phyloP scores from a whole-genome alignment of 2,113 vertebrate genomes.

The Potamarius usumacintae region DNA sequence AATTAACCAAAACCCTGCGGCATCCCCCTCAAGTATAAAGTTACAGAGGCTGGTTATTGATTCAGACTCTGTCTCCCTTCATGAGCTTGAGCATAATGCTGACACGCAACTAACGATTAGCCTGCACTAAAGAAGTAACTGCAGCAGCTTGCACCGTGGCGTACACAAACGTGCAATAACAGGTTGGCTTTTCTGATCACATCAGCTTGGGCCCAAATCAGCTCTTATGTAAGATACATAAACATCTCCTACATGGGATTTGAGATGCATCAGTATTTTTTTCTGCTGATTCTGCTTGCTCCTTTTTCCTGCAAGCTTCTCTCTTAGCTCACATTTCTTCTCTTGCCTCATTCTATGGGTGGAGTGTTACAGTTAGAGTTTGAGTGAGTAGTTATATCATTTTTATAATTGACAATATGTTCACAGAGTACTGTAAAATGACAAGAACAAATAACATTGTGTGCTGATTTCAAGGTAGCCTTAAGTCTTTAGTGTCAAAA shows the following conservation, averaged over 20 bases:
- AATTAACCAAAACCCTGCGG: not conserved
- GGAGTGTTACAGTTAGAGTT: conserved; percentile 1
- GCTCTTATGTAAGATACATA: not conserved
- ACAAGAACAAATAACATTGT: not conserved
- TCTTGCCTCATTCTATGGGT: not conserved
- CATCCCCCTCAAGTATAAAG: not conserved
- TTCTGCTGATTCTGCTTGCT: conserved; percentile 68
- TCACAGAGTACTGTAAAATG: not conserved
- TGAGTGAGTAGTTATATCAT: not conserved
- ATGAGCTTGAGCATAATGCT: conserved; percentile 17
- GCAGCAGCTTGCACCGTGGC: not conserved
- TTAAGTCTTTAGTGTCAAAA: not conserved
- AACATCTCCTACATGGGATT: not conserved
- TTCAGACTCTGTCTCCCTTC: not conserved
- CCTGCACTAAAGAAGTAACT: not conserved
- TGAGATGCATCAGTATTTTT: conserved; percentile 32
- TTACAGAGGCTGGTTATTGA: conserved; percentile 19
- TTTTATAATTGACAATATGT: not conserved
- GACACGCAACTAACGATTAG: conserved; percentile 22
- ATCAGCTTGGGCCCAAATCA: not conserved
- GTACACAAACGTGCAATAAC: not conserved
- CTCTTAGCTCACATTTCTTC: conserved; percentile 14
- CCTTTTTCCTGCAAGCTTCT: conserved; percentile 3
- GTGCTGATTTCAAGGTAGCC: not conserved
- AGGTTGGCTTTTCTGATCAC: not conserved